phyloP scores from a whole-genome alignment of 2,888 invertebrate species.

The Acanthococcus lagerstroemiae region DNA sequence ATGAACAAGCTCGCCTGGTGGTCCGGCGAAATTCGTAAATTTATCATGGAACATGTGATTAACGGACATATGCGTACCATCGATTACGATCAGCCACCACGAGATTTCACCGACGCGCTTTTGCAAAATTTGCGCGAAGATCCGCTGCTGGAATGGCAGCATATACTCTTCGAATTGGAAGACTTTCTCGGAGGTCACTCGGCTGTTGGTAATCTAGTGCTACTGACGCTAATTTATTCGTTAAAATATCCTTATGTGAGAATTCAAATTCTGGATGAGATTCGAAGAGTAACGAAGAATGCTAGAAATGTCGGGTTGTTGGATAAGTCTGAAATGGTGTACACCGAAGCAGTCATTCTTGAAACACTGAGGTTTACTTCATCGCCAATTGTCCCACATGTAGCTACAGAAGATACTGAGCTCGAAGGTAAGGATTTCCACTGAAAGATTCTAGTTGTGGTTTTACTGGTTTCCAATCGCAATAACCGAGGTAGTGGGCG shows the following conservation, averaged over 20 bases:
- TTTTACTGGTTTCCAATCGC: too few relatives aligned
- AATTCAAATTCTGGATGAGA: constrained; percentile 58
- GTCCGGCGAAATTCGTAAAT: constrained; percentile 62
- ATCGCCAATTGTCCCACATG: constrained; percentile 84
- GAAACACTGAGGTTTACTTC: constrained; percentile 70
- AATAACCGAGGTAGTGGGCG: too few relatives aligned
- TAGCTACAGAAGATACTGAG: constrained; percentile 63
- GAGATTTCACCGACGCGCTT: constrained; percentile 69
- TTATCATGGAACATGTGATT: constrained; percentile 51
- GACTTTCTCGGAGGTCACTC: constrained; percentile 83
- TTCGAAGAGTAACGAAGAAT: constrained; percentile 51
- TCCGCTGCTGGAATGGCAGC: constrained; percentile 59
- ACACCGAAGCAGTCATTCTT: constrained; percentile 68
- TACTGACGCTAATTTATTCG: constrained; percentile 61
- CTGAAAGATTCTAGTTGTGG: not conserved
- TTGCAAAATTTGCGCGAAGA: constrained; percentile 58
- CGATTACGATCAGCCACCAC: constrained; percentile 35
- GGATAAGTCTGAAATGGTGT: constrained; percentile 60
- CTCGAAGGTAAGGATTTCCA: constrained; percentile 48
- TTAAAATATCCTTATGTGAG: constrained; percentile 47
- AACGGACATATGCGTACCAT: constrained; percentile 41
- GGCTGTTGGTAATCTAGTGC: constrained; percentile 73
- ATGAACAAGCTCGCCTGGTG: constrained; percentile 55
- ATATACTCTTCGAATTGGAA: constrained; percentile 70
- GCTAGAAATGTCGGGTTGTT: constrained; percentile 51